Evolutionary conservation across 2,797 vertebrate species (phyloP), one percentile per base, ranked within the genome.

Genomic region (Coreius guichenoti): DNA sequence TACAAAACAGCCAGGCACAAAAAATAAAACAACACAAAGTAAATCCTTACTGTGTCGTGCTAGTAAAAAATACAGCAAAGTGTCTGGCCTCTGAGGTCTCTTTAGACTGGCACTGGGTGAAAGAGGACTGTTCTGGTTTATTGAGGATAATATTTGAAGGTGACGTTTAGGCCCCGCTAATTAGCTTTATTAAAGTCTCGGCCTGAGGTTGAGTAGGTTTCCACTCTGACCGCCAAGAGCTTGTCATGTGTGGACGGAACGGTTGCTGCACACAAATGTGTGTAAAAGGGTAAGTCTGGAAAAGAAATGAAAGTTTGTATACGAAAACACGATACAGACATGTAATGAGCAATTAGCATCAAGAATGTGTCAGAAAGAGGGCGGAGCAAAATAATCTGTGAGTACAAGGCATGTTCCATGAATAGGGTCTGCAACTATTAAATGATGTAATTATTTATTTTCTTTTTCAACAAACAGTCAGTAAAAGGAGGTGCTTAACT

Each of bases 201-300:
- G 83, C 65, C 86, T 80, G 78, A 87, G 88, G 79, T 84, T 79
- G 67, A 84, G 78, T 39, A 79, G 81, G 69, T 91, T 91, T 91
- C 90, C 90, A 91, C 23, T 13, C 49, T 1, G 21, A 43, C 68
- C 75, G 88, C 90, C 89, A 89, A 90, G 65, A 86, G 82, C 79
- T 85, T 81, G 87, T 87, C 86, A 77, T 86, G 72, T 74, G 33
- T 43, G 81, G 75, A 77, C 26, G 63, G 56, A 43, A 47, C 23
- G 23, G 56, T 54, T 69, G 33, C 39, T 81, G 58, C 82, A 68
- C 76, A 88, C 5, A 86, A 31, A 45, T 79, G 83, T 47, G 81
- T 86, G 88, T 91, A 88, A 88, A 87, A 81, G 87, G 89, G 87
- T 89, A 92, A 89, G 92, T 92, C 74, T 82, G 86, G 81, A 76